Base-by-base conservation (phyloP, 2,888 invertebrate genomes). In the Fissipunctia ypsillon region DNA sequence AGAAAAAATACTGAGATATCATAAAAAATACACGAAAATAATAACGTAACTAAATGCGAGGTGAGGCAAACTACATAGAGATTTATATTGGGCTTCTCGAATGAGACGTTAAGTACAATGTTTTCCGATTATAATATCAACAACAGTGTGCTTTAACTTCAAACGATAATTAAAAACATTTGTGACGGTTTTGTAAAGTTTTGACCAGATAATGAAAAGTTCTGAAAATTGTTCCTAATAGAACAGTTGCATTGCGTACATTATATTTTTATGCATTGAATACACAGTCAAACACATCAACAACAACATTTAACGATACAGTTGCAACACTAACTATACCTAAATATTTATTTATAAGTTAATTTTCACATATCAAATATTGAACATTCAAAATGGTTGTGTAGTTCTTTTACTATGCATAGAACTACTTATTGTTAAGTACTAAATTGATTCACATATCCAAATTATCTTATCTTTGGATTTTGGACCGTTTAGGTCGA, bases 251-350 rank as follows among this genome's bases (percentile, higher is more conserved):
- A 70, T 68, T 64, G 56, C 54, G 54, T 78, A 65, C 19, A 73
- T 69, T 71, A 69, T 43, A 73, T 67, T 74, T 61, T 54, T 68
- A 74, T 80, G 72, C 43, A 81, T 76, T 76, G 35, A 69, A 75
- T 68, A 81, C 73, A 84, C 56, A 78, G 69, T 80, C 80, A 84
- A 84, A 86, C 77, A 82, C 81, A 73, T 77, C 68, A 86, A 84
- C 80, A 88, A 87, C 81, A 88, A 85, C 81, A 84, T 84, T 75
- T 72, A 85, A 76, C 73, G 64, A 80, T 83, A 86, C 68, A 82
- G 22, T 64, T 80, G 59, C 50, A 76, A 61, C 52, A 64, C 45
- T 69, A 63, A 48, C 25, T 74, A 54, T 76, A 52, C 25, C 41
- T 74, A 69, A 82, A 73, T 67, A 77, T 69, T 71, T 41, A 71